Evolutionary conservation across 35 echinoderm and acorn worm genomes (phyloP), one percentile per base, ranked within the genome.

Genomic region (Holothuria glaberrima): DNA sequence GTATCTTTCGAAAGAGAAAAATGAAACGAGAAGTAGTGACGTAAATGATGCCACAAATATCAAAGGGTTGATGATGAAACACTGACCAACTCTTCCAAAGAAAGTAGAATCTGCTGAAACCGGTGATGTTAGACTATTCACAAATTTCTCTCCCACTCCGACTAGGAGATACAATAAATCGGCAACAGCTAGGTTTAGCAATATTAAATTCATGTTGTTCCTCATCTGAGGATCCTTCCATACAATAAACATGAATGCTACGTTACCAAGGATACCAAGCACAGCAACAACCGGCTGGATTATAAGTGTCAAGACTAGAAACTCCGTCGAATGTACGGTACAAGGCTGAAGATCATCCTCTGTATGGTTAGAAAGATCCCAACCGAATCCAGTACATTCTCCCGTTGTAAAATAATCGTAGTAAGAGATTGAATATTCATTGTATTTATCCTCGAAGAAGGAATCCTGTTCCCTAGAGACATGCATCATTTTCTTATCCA

Each of bases 161-260:
- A 88, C 88, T 3, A 61, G 27, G 35, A 94, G 60, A 36, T 84
- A 90, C 34, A 91, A 57, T 19, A 80, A 30, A 59, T 94, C 93
- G 24, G 93, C 83, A n/a, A 94, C 58, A 6, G 93, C 93, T 34
- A 94, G 24, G 58, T 94, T 87, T n/a, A 91, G n/a, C 22, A 94
- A 68, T 74, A 91, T 91, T 2, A 77, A 36, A 70, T 94, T 94
- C 21, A 85, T 85, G 68, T 79, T 91, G 59, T 89, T 94, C 50
- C 93, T 80, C 89, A 94, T 94, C 21, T 71, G 91, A 27, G 68
- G 61, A 22, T 91, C 83, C 17, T 89, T 89, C 35, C 73, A 86
- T 3, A 94, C 64, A 14, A 94, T 73, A 34, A 91, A 88, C 14
- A 94, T 70, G 61, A 94, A 94, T 7, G 89, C 82, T 17, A 86